Conservation (phyloP, 1,140 invertebrate species). For the Halotydeus destructor region DNA sequence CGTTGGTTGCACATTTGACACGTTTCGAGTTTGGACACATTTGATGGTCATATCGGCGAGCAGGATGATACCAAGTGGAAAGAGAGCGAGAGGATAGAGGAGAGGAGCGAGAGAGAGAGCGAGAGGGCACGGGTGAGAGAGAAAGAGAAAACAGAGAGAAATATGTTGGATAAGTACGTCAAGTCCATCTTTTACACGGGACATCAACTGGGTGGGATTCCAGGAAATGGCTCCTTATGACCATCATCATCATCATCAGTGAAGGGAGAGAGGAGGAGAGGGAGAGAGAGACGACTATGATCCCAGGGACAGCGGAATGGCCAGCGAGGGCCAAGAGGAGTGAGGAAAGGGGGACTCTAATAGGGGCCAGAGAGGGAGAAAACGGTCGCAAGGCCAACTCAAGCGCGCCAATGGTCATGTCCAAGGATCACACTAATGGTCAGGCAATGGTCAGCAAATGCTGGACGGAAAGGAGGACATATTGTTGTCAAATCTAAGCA, state of each 20-base stretch:
- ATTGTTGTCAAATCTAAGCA: slow-evolving; percentile 11
- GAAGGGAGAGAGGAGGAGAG: too few relatives aligned
- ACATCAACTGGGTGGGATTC: too few relatives aligned
- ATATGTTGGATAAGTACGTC: too few relatives aligned
- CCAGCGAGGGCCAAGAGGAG: too few relatives aligned
- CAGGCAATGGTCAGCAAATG: slow-evolving; percentile 6
- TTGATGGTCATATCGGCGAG: not conserved
- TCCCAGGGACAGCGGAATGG: not conserved
- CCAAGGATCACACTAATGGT: not conserved
- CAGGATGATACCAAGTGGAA: slow-evolving; percentile 4
- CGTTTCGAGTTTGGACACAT: not conserved
- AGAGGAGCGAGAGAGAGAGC: not conserved
- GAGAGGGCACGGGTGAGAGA: not conserved
- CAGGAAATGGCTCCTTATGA: too few relatives aligned
- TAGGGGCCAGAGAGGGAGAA: not conserved
- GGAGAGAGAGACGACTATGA: not conserved
- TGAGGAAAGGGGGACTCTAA: not conserved
- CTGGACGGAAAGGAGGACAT: slow-evolving; percentile 11
- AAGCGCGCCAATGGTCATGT: not conserved
- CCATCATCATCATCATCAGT: too few relatives aligned
- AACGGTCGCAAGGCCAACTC: not conserved
- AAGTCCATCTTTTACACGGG: too few relatives aligned
- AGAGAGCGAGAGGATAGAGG: not conserved
- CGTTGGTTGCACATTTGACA: slow-evolving; percentile 9
- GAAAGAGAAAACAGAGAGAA: slow-evolving; percentile 7